Evolutionary conservation across 2,113 vertebrate genomes (phyloP).

Genomic region (Shinisaurus crocodilurus): DNA sequence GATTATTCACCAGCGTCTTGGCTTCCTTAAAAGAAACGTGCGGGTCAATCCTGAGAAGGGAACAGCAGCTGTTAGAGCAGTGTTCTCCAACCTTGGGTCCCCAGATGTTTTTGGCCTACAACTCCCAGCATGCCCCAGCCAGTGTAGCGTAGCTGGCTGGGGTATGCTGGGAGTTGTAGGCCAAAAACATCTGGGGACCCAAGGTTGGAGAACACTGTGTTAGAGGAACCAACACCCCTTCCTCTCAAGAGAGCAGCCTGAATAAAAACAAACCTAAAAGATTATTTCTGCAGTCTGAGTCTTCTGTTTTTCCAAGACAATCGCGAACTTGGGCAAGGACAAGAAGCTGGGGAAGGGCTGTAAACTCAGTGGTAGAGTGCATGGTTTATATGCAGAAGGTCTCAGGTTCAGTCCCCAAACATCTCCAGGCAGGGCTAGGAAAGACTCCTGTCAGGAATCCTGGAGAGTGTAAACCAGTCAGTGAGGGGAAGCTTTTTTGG

Average conservation of each 20-base stretch:
- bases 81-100: no score
- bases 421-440: neutral
- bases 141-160: no score
- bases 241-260: neutral
- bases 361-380: neutral
- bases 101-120: no score
- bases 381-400: neutral
- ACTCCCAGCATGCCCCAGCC: no score
- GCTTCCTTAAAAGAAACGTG: conserved; percentile 45
- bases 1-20: conserved; percentile 50
- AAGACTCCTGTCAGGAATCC: neutral
- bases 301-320: neutral
- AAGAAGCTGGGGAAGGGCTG: neutral
- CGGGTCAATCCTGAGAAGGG: conserved; percentile 20
- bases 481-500: no score
- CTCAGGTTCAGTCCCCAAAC: neutral
- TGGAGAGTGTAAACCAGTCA: neutral
- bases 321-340: neutral
- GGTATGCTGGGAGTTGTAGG: no score
- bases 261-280: neutral
- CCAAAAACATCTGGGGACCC: no score
- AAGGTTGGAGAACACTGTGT: no score
- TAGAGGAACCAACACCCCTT: conserved; percentile 25
- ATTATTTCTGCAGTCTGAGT: neutral
- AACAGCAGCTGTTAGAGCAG: neutral